Percentiles rank a stretch among this genome's conserved stretches.
Evolutionary conservation across 2,113 vertebrate species (phyloP).

Genomic region (Ammodytes dubius): DNA sequence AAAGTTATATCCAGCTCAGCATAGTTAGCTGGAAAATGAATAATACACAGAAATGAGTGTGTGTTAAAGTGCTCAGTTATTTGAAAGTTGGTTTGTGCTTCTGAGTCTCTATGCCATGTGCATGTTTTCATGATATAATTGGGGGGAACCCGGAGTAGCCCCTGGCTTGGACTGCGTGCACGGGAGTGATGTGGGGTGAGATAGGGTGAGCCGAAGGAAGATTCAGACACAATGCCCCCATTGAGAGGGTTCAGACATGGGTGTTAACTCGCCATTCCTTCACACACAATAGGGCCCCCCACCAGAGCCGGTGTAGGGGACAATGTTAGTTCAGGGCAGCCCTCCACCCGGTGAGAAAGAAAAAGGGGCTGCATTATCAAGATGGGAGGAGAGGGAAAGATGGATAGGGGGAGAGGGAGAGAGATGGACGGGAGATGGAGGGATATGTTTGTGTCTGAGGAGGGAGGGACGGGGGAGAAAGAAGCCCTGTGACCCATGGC

Average conservation of each 20-base stretch:
- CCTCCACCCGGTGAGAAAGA: slow-evolving; percentile 78
- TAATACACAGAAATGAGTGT: slow-evolving; percentile 30
- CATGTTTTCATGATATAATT: slow-evolving; percentile 64
- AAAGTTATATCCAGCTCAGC: slow-evolving; percentile 35
- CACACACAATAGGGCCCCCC: slow-evolving; percentile 86
- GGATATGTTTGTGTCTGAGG: slow-evolving; percentile 68
- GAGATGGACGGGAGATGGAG: slow-evolving; percentile 56
- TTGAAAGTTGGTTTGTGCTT: slow-evolving; percentile 49
- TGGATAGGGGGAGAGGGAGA: slow-evolving; percentile 30
- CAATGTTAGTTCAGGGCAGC: slow-evolving; percentile 86
- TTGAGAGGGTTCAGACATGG: slow-evolving; percentile 85
- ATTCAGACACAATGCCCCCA: slow-evolving; percentile 87
- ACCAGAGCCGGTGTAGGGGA: slow-evolving; percentile 78
- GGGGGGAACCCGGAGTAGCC: slow-evolving; percentile 40
- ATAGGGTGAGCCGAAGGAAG: slow-evolving; percentile 76
- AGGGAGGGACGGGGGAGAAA: slow-evolving; percentile 22
- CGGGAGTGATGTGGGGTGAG: slow-evolving; percentile 58
- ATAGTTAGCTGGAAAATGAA: slow-evolving; percentile 54
- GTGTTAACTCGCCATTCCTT: slow-evolving; percentile 86
- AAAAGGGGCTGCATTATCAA: slow-evolving; percentile 78
- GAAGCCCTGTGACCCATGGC: slow-evolving; percentile 63
- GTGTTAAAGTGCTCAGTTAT: slow-evolving; percentile 37
- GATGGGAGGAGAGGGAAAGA: slow-evolving; percentile 53
- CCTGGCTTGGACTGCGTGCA: slow-evolving; percentile 48
- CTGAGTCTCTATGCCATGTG: slow-evolving; percentile 52